A percentile compares a stretch with the other conserved stretches of the same genome.
Conservation (phyloP, 2,888 invertebrate genomes). For the Torymus tubicola region DNA sequence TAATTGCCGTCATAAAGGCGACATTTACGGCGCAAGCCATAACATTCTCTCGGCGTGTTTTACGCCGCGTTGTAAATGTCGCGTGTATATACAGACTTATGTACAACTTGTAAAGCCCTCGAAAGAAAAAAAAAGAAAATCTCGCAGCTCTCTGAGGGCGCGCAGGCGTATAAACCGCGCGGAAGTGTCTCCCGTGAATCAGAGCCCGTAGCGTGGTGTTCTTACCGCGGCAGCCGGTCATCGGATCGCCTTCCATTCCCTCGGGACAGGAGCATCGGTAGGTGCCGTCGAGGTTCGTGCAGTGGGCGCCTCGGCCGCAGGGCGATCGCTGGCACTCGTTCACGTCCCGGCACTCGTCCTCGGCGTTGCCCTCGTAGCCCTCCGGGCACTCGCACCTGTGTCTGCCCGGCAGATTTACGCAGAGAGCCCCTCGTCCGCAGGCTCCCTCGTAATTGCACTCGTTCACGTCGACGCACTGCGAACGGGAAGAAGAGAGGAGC, state of each 20-base stretch:
- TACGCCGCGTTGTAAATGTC: background rate
- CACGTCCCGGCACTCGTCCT: slow-evolving; percentile 85
- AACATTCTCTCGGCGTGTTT: background rate
- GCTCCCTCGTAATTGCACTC: slow-evolving; percentile 86
- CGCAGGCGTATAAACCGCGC: no score
- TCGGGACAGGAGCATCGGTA: slow-evolving; percentile 90
- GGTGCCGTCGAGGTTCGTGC: slow-evolving; percentile 87
- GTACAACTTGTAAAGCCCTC: background rate
- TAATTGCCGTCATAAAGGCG: slow-evolving; percentile 18
- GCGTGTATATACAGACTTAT: slow-evolving; percentile 18
- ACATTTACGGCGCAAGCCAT: background rate
- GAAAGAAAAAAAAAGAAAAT: background rate
- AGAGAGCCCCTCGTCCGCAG: slow-evolving; percentile 88
- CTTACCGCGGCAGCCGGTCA: slow-evolving; percentile 86
- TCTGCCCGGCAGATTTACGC: slow-evolving; percentile 88
- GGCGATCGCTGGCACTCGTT: slow-evolving; percentile 84
- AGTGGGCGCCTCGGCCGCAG: slow-evolving; percentile 89
- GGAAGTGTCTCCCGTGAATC: no score
- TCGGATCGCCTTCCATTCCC: slow-evolving; percentile 89
- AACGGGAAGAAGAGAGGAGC: background rate
- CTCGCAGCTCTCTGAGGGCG: no score
- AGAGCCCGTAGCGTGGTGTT: background rate
- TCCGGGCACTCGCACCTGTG: slow-evolving; percentile 90
- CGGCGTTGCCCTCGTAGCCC: slow-evolving; percentile 89
- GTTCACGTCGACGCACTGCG: slow-evolving; percentile 88